These are phyloP conservation scores for Macrobrachium rosenbergii DNA, from an alignment of 1,140 invertebrate genomes.

Conservation along the genomic window DNA sequence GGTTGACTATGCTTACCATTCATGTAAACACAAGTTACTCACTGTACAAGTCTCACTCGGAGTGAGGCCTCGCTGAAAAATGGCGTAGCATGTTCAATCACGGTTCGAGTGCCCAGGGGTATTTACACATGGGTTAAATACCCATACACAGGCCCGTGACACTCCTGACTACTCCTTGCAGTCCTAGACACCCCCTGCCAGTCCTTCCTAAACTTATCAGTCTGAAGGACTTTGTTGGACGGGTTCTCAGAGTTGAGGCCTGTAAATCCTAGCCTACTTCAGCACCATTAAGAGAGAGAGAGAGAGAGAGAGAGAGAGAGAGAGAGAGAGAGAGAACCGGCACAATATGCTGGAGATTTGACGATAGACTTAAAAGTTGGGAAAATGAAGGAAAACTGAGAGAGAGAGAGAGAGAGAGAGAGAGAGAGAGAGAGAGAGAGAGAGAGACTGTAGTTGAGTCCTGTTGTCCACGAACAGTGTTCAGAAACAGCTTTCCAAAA, in stretches of 20 bases:
- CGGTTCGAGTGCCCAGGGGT: no score
- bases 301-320: background rate
- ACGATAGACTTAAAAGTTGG: no score
- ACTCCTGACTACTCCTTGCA: background rate
- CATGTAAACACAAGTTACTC: no score
- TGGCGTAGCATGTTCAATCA: no score
- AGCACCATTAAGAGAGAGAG: slow-evolving; percentile 45
- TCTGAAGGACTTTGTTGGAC: slow-evolving; percentile 55
- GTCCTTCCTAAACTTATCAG: slow-evolving; percentile 41
- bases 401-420: background rate
- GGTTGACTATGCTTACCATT: no score
- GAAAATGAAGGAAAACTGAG: background rate
- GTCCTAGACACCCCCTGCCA: background rate
- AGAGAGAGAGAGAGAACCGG: background rate
- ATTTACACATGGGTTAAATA: no score
- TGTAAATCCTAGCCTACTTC: slow-evolving; percentile 52
- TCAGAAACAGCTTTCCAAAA: no score
- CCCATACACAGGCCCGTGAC: background rate
- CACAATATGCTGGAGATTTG: background rate
- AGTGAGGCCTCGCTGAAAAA: no score
- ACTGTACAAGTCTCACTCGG: no score
- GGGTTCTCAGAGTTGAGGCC: slow-evolving; percentile 51
- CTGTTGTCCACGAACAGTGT: no score
- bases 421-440: slow-evolving; percentile 1
- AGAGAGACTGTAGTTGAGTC: background rate